These are phyloP conservation scores for Oscarella lobularis DNA, from an alignment of 37 sponge, comb jelly and placozoan genomes.

Conservation along the genomic window DNA sequence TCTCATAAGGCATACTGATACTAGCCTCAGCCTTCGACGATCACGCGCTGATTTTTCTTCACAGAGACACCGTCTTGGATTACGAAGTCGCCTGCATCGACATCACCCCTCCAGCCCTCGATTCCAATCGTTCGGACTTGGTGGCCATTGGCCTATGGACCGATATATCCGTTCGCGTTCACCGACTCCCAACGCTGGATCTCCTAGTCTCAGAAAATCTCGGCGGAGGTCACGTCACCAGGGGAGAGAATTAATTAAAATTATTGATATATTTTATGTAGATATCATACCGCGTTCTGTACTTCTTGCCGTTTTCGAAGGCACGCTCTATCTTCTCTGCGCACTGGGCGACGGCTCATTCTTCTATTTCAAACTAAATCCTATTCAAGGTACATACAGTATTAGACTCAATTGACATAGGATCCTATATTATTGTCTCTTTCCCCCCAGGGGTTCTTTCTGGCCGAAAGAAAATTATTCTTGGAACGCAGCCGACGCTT, in stretches of 20 bases:
- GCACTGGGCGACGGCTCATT: conserved; percentile 86
- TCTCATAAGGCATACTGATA: no score
- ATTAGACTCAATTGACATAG: no score
- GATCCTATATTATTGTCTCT: no score
- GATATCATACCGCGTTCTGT: conserved; percentile 79
- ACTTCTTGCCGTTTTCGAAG: conserved; percentile 49
- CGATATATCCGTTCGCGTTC: conserved; percentile 59
- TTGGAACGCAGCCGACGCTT: conserved; percentile 73
- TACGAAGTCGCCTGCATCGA: conserved; percentile 92
- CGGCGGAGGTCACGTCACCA: conserved; percentile 57
- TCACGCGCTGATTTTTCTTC: no score
- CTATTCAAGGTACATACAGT: background rate
- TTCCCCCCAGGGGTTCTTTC: conserved; percentile 19
- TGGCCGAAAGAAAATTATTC: conserved; percentile 39
- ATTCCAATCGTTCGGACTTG: conserved; percentile 10
- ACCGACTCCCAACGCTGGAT: conserved; percentile 53
- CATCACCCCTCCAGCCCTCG: conserved; percentile 9
- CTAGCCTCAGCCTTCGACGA: no score
- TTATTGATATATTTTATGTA: conserved; percentile 2
- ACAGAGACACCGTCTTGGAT: conserved; percentile 31
- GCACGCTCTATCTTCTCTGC: conserved; percentile 52
- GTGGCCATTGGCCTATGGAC: conserved; percentile 89
- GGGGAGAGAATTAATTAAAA: background rate
- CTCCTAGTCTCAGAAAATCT: conserved; percentile 32
- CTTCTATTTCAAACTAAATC: conserved; percentile 61